phyloP scores from a whole-genome alignment of 2,888 invertebrate species.

The Leptinotarsa juncta region DNA sequence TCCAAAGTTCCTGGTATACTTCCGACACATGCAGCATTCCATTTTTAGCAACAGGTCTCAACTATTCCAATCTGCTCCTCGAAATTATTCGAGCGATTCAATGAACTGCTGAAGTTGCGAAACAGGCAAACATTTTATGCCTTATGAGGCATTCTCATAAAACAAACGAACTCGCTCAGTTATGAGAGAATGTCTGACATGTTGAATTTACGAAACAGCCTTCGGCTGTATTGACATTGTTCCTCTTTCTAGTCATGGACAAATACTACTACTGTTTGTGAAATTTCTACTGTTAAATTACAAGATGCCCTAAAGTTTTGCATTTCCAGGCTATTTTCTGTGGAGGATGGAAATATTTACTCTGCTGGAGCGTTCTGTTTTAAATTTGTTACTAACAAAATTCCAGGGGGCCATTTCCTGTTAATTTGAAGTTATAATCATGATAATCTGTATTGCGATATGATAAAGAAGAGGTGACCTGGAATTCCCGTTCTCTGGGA shows the following conservation, averaged over 20 bases:
- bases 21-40: conserved; percentile 17
- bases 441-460: too few relatives aligned
- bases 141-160: conserved; percentile 26
- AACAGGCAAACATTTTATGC: conserved; percentile 23
- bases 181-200: conserved; percentile 28
- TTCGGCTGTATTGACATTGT: conserved; percentile 9
- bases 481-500: too few relatives aligned
- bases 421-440: too few relatives aligned
- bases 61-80: conserved; percentile 18
- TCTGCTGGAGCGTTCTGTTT: not conserved
- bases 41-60: conserved; percentile 25
- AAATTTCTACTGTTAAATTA: conserved; percentile 9
- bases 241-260: conserved; percentile 4
- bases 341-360: not conserved
- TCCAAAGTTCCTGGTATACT: conserved; percentile 1
- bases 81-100: conserved; percentile 25
- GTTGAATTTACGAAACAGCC: conserved; percentile 23
- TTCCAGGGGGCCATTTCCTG: not conserved
- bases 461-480: too few relatives aligned
- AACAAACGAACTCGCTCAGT: conserved; percentile 27
- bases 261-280: conserved; percentile 18
- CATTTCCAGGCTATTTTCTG: not conserved
- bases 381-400: not conserved
- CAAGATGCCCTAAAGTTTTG: not conserved
- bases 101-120: conserved; percentile 22